Percentiles rank a stretch among this genome's conserved stretches.
Conservation (phyloP, 1,140 invertebrate genomes). For the Delia radicum region DNA sequence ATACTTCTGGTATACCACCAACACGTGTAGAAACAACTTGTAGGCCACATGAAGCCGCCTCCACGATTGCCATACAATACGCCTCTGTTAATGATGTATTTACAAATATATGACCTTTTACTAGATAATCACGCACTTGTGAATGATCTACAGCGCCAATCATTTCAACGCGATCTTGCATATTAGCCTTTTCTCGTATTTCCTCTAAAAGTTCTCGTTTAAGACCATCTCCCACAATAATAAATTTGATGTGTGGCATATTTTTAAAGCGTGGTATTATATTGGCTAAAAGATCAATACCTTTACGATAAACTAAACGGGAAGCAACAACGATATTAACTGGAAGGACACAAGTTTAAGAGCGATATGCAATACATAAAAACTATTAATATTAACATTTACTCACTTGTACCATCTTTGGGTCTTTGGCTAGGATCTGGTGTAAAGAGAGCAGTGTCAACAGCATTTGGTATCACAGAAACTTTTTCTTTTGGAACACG, state of each 20-base stretch:
- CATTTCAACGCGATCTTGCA: constrained; percentile 83
- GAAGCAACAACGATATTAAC: constrained; percentile 95
- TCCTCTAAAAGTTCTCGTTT: constrained; percentile 95
- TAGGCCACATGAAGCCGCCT: constrained; percentile 95
- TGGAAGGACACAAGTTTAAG: constrained; percentile 52
- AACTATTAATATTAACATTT: not conserved
- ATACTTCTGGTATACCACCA: constrained; percentile 97
- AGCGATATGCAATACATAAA: not conserved
- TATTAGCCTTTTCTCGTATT: constrained; percentile 81
- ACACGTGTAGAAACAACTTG: constrained; percentile 97
- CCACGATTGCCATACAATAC: constrained; percentile 99
- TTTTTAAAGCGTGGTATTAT: constrained; percentile 79
- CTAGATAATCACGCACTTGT: constrained; percentile 74
- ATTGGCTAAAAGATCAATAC: constrained; percentile 92
- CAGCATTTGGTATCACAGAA: constrained; percentile 98
- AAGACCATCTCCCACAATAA: constrained; percentile 94
- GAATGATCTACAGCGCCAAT: constrained; percentile 88
- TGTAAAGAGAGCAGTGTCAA: constrained; percentile 88
- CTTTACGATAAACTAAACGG: constrained; percentile 95
- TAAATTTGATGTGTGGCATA: constrained; percentile 73
- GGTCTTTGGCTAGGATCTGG: constrained; percentile 74
- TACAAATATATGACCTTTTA: constrained; percentile 89
- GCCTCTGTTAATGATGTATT: constrained; percentile 99
- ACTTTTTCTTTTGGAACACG: constrained; percentile 82
- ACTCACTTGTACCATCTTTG: constrained; percentile 63